Evolutionary conservation across 64 coral and sea anemone genomes (phyloP), one percentile per base, ranked within the genome.

Genomic region (Catalaphyllia jardinei): DNA sequence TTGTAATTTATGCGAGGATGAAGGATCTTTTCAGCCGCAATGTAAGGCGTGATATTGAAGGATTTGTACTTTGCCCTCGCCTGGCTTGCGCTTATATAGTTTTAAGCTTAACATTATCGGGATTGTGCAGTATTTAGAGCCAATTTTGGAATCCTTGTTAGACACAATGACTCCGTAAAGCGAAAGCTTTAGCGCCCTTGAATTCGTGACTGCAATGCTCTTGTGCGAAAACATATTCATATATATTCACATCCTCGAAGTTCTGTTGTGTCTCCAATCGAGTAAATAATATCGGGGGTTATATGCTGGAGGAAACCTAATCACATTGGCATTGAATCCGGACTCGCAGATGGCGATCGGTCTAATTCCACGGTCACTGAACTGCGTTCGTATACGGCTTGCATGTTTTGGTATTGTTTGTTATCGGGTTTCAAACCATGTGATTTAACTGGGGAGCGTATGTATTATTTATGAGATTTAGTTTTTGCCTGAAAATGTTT

Each of bases 1-100:
- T 73, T 92, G 83, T 92, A 92, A 92, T 92, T 78, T 92, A 92
- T 92, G 90, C 90, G 60, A 33, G 76, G 73, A 77, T 39, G 74
- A 49, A 20, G 35, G 29, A 31, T 46, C 31, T 51, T 71, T 71
- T 42, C 20, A 11, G 63, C 39, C 46, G 31, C 62, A 22, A 8
- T 71, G 5, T 14, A 50, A 85, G 63, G 62, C 29, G 81, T 14
- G 60, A 71, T 71, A 85, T 71, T 69, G 81, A 50, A 51, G 11
- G 81, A 85, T 12, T 85, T 52, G 18, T 71, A 24, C 33, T 50
- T 71, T 20, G 12, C 42, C 24, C 31, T 51, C 24, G 24, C 62
- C 18, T 51, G n/a, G 62, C 25, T 71, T 71, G 52, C 16, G 31
- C 35, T 13, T 85, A n/a, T 14, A 71, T 4, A 10, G 35, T 28